Evolutionary conservation across 2,888 invertebrate species (phyloP).

Genomic region (Calephelis perditalis): DNA sequence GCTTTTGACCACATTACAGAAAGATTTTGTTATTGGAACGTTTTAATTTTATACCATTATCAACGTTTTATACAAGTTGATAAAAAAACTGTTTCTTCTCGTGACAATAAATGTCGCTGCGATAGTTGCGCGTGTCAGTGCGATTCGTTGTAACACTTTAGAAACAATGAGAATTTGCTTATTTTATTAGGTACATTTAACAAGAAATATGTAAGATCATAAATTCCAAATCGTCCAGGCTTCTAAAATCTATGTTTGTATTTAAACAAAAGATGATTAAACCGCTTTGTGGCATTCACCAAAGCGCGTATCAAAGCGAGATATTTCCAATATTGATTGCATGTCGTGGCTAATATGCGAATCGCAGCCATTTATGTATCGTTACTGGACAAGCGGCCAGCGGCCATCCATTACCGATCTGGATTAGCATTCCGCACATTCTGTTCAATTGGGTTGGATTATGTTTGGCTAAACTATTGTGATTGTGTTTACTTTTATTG

Average conservation of each 20-base stretch:
- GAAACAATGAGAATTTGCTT: too few species aligned
- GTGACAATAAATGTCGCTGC: too few species aligned
- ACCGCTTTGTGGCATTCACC: conserved; percentile 23
- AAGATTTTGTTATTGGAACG: too few species aligned
- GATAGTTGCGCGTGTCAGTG: too few species aligned
- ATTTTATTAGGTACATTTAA: too few species aligned
- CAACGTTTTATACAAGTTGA: too few species aligned
- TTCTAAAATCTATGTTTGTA: not conserved
- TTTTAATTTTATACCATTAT: too few species aligned
- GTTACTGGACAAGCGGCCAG: conserved; percentile 27
- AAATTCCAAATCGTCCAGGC: too few species aligned
- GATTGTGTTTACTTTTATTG: conserved; percentile 9
- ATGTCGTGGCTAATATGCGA: conserved; percentile 30
- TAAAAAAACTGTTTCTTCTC: too few species aligned
- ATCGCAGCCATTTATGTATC: conserved; percentile 24
- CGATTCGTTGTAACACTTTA: too few species aligned
- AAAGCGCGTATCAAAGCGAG: conserved; percentile 30
- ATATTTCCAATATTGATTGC: conserved; percentile 28
- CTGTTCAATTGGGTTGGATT: conserved; percentile 23
- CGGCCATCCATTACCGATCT: conserved; percentile 41
- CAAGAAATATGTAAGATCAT: too few species aligned
- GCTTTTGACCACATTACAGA: too few species aligned
- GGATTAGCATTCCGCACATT: conserved; percentile 33
- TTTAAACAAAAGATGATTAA: conserved; percentile 10
- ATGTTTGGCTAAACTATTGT: conserved; percentile 26